Base-by-base conservation (phyloP, 1,140 invertebrate species). In the Lanistes nyassanus region DNA sequence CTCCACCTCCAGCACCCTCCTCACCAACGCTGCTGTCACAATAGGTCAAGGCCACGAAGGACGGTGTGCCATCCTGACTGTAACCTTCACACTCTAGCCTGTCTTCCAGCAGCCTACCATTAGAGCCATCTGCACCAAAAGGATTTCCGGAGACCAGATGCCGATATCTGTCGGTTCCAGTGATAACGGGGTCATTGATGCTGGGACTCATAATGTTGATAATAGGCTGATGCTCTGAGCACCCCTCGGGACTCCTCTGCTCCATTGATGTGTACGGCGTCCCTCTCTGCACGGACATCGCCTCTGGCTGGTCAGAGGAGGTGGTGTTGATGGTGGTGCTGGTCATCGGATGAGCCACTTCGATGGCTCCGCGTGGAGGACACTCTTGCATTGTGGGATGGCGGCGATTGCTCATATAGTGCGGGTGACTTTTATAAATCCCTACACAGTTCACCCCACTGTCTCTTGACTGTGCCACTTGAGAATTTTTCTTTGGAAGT, bases 391-490 rank as follows among this genome's bases (percentile, higher is more conserved):
- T 58, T 55, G 34, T 37, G 36, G 56, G 70, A 31, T 60, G 56
- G 19, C 42, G 31, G 19, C 55, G 4, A 53, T 72, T 37, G 16
- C 42, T 55, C 37, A 72, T 11, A 37, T 72, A 62, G 34, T 60
- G 55, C 56, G 58, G 70, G 11, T 36, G 55, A 37, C 60, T 72
- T 55, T 58, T 55, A 9, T 55, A 56, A 26, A 85, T 64, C n/a
- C 86, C 86, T 0, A 87, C 71, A 79, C 85, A 85, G 76, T 87
- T 87, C 0, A 87, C 86, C 6, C 86, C 86, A 81, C 85, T 86
- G 56, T 85, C 84, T 19, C 82, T 73, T 26, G 86, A 87, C 51
- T 79, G 78, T 21, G 78, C 82, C 36, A 78, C 66, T 29, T 77
- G 66, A 21, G 84, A 83, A 65, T 85, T 80, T 81, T 86, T 87